Conservation (phyloP, 2,888 invertebrate species). For the Rotaria socialis region DNA sequence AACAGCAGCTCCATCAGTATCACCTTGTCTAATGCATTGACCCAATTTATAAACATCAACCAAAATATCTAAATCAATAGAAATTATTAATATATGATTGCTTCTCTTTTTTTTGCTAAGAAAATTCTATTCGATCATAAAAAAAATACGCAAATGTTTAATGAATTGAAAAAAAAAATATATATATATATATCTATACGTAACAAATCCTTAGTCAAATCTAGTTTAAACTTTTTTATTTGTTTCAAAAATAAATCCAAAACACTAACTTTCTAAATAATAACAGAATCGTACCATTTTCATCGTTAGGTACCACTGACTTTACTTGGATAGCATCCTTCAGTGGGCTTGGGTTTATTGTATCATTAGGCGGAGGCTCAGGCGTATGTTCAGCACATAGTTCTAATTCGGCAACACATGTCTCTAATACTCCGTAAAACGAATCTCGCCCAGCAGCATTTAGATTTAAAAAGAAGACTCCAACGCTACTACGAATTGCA, state of each 20-base stretch:
- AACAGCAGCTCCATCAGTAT: not conserved
- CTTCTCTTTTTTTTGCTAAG: too few species aligned
- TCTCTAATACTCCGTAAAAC: not conserved
- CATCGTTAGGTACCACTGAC: not conserved
- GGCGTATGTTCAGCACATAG: not conserved
- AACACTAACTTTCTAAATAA: too few species aligned
- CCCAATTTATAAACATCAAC: not conserved
- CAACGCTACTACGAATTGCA: not conserved
- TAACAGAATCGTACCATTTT: not conserved
- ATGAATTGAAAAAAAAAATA: too few species aligned
- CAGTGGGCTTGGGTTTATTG: not conserved
- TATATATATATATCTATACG: too few species aligned
- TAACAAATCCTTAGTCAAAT: too few species aligned
- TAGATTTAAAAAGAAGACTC: not conserved
- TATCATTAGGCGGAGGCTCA: not conserved
- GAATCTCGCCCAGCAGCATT: not conserved
- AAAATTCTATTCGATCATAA: too few species aligned
- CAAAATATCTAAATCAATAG: not conserved
- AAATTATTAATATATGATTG: not conserved
- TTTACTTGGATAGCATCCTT: not conserved
- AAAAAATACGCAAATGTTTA: too few species aligned
- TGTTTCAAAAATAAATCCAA: too few species aligned
- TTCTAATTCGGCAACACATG: not conserved
- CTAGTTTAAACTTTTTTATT: too few species aligned
- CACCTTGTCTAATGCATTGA: not conserved